Evolutionary conservation across 2,113 vertebrate species (phyloP).

Genomic region (Pandion haliaetus): DNA sequence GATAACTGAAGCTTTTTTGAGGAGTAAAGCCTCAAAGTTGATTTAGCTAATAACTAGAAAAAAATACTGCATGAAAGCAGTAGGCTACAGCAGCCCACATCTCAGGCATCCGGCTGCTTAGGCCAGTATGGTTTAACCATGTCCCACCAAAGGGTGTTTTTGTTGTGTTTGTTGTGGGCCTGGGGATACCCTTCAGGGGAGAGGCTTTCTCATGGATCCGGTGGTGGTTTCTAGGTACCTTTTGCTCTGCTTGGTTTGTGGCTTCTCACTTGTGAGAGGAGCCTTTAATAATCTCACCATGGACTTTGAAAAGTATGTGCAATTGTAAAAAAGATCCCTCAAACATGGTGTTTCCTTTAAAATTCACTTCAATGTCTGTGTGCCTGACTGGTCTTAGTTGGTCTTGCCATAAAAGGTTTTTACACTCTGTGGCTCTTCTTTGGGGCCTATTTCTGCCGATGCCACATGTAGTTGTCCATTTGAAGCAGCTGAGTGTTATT

Average conservation of each 20-base stretch:
- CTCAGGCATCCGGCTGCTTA: neutral
- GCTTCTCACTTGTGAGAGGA: neutral
- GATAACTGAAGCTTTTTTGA: neutral
- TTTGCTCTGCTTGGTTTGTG: neutral
- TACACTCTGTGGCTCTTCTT: neutral
- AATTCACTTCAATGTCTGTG: neutral
- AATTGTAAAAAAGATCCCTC: neutral
- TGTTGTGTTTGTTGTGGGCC: neutral
- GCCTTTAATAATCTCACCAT: neutral
- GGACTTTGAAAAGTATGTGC: neutral
- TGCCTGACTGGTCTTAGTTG: neutral
- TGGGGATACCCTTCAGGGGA: neutral
- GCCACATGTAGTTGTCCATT: neutral
- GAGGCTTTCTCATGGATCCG: neutral
- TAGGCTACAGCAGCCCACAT: neutral
- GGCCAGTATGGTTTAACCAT: neutral
- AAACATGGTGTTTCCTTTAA: neutral
- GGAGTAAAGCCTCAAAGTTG: neutral
- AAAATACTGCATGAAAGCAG: neutral
- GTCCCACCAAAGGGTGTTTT: neutral
- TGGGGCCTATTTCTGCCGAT: neutral
- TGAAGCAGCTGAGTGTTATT: neutral
- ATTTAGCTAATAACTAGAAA: neutral
- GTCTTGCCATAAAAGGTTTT: neutral
- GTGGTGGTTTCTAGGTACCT: neutral